Base-by-base conservation (phyloP, 2,888 invertebrate species). In the Pollenia labialis region DNA sequence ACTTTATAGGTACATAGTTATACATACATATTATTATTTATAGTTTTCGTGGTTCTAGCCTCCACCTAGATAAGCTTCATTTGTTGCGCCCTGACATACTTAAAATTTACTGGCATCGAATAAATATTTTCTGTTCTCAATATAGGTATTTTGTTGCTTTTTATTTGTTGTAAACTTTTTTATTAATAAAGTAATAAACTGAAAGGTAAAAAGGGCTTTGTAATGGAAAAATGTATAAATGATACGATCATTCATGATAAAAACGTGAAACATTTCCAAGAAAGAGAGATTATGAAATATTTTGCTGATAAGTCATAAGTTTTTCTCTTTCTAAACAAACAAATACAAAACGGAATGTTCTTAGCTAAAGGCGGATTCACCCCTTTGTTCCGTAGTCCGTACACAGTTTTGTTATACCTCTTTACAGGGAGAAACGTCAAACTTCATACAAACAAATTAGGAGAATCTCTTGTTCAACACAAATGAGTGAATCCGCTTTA, bases 71-170 rank as follows among this genome's bases (percentile, higher is more conserved):
- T 82, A 82, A 52, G 81, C 72, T 66, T 77, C n/a, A 71, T 83
- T 56, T 72, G 46, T 52, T 83, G 40, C 50, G 44, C 81, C 84
- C 77, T 84, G 79, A 84, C 79, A 84, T 74, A 84, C 79, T 68
- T 84, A n/a, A 44, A 44, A 58, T 52, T 52, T 52, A 56, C 66
- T 54, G 12, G 16, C 46, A 23, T 64, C 52, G 16, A n/a, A 52
- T 52, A 14, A 64, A 44, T 14, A 44, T 69, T 40, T 23, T 42
- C 1, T 1, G n/a, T 60, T 68, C 52, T 50, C 69, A 52, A 52
- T 40, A 32, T 66, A 18, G 18, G 18, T 18, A 44, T 58, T 62
- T 52, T 71, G n/a, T 80, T 71, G 46, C 46, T 58, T 74, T 72
- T 44, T 16, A 56, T 10, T 50, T 7, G 48, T 52, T 50, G 16